Percentiles rank a stretch among this genome's conserved stretches.
phyloP scores from a whole-genome alignment of 2,797 vertebrate genomes.

The Menidia menidia region DNA sequence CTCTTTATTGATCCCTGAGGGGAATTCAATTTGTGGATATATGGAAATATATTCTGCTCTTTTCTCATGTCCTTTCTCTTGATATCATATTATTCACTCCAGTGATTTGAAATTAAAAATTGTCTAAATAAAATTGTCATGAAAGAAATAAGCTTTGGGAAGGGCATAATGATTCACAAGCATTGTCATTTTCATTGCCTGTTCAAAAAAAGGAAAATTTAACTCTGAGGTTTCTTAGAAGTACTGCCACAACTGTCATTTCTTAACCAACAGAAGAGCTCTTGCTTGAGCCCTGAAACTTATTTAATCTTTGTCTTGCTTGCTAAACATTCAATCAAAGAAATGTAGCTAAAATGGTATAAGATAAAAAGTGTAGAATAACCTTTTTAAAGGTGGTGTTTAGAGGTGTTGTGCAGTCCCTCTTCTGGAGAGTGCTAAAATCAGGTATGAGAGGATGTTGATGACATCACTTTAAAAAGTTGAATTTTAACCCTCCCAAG shows the following conservation, averaged over 20 bases:
- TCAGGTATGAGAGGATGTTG: not conserved
- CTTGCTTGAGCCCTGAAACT: not conserved
- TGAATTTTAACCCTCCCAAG: slow-evolving; percentile 14
- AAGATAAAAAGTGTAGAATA: too few species aligned
- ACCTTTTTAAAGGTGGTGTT: not conserved
- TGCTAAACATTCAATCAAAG: too few species aligned
- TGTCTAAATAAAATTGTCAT: slow-evolving; percentile 12
- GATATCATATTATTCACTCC: slow-evolving; percentile 39
- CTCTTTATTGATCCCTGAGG: slow-evolving; percentile 60
- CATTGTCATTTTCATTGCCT: not conserved
- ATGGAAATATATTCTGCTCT: slow-evolving; percentile 27
- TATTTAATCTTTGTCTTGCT: too few species aligned
- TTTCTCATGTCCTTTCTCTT: slow-evolving; percentile 14
- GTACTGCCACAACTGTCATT: not conserved
- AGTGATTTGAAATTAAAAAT: slow-evolving; percentile 32
- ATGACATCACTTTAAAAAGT: not conserved
- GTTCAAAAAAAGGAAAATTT: not conserved
- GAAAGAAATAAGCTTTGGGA: not conserved
- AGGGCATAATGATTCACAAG: not conserved
- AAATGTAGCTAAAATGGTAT: too few species aligned
- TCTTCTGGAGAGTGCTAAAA: not conserved
- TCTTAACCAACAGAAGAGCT: not conserved
- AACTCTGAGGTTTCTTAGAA: not conserved
- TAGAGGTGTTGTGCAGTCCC: slow-evolving; percentile 27
- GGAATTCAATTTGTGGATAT: slow-evolving; percentile 51